These are phyloP conservation scores for Tanaodytes sp. DNA, from an alignment of 2,888 invertebrate genomes.

Conservation along the genomic window DNA sequence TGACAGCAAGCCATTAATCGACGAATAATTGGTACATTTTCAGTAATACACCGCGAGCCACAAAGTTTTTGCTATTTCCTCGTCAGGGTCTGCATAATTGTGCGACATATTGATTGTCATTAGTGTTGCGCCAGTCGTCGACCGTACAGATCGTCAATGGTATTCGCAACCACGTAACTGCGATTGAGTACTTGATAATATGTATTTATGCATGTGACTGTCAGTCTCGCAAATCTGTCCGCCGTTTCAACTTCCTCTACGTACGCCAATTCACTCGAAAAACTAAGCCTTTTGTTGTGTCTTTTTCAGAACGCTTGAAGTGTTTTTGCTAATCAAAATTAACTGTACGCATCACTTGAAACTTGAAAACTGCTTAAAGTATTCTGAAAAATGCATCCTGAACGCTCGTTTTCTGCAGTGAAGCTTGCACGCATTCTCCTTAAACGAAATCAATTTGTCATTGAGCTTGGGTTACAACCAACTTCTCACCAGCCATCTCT, in stretches of 20 bases:
- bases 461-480: slow-evolving; percentile 65
- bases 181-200: slow-evolving; percentile 19
- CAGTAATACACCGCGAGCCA: neutral
- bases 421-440: slow-evolving; percentile 52
- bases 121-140: slow-evolving; percentile 44
- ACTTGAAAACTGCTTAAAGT: no score
- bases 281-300: no score
- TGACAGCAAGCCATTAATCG: no score
- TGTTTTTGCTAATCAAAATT: no score
- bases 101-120: slow-evolving; percentile 47
- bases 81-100: slow-evolving; percentile 44
- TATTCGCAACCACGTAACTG: slow-evolving; percentile 24
- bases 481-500: slow-evolving; percentile 61
- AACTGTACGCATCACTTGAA: no score
- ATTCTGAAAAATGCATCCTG: no score
- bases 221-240: slow-evolving; percentile 12
- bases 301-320: no score
- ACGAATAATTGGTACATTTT: no score
- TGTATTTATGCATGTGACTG: slow-evolving; percentile 21
- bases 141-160: slow-evolving; percentile 30
- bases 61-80: slow-evolving; percentile 19
- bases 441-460: slow-evolving; percentile 62
- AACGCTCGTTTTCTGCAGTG: neutral
- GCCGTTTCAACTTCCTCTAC: slow-evolving; percentile 30
- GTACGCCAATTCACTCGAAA: no score